These are phyloP conservation scores for Pygoscelis adeliae DNA, from an alignment of 2,113 vertebrate genomes.

Conservation along the genomic window DNA sequence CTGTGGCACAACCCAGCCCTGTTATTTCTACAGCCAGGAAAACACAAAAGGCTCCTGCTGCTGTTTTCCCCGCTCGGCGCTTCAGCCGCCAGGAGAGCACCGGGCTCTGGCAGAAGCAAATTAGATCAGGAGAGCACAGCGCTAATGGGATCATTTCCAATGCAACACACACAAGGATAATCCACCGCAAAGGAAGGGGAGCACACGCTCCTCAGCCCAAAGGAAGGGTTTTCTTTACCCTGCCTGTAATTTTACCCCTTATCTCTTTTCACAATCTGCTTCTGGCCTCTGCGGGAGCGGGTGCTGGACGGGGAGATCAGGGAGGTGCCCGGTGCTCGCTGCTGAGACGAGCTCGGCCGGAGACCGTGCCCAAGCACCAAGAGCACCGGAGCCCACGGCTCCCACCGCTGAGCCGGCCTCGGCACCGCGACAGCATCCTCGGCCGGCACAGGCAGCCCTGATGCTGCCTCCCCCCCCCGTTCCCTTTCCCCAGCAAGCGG, in stretches of 20 bases:
- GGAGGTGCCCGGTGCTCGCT: neutral
- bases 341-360: neutral
- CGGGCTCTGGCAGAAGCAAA: slow-evolving; percentile 19
- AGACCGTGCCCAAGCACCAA: too few species aligned
- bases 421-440: neutral
- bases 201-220: neutral
- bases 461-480: neutral
- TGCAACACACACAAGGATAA: neutral
- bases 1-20: accelerated
- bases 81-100: neutral
- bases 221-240: neutral
- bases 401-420: neutral
- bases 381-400: neutral
- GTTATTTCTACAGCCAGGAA: neutral
- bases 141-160: neutral
- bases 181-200: neutral
- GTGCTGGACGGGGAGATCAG: accelerated
- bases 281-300: neutral
- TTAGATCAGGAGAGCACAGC: neutral
- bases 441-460: accelerated
- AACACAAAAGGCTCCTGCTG: neutral
- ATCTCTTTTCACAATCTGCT: neutral
- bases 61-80: neutral
- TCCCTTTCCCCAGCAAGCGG: neutral
- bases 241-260: neutral